Percentiles rank a stretch among this genome's conserved stretches.
Evolutionary conservation across 2,888 invertebrate genomes (phyloP).

Genomic region (Brachypalpus laphriformis): DNA sequence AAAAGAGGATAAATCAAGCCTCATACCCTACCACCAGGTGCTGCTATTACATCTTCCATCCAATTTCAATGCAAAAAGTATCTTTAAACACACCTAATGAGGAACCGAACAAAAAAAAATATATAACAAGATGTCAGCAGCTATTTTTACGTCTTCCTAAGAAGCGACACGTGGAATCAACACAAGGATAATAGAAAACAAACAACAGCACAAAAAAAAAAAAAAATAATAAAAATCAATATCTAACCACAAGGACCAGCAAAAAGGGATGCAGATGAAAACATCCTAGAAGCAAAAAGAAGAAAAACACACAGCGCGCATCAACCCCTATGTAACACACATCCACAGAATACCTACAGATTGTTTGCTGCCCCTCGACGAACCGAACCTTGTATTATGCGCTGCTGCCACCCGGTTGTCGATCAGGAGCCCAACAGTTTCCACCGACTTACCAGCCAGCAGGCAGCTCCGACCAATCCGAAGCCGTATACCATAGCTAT

Average conservation of each 20-base stretch:
- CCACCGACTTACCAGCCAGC: slow-evolving; percentile 81
- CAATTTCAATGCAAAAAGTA: slow-evolving; percentile 46
- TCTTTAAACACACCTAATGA: slow-evolving; percentile 5
- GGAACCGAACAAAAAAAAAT: slow-evolving; percentile 22
- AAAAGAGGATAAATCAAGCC: slow-evolving; percentile 50
- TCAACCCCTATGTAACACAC: slow-evolving; percentile 59
- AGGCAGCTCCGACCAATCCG: slow-evolving; percentile 75
- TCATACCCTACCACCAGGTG: slow-evolving; percentile 29
- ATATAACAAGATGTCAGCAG: slow-evolving; percentile 59
- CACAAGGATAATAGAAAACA: slow-evolving; percentile 69
- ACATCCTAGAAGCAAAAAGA: neutral
- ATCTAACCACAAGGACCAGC: slow-evolving; percentile 60
- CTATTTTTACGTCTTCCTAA: slow-evolving; percentile 71
- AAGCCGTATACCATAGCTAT: slow-evolving; percentile 60
- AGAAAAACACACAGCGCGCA: slow-evolving; percentile 53
- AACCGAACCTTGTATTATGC: slow-evolving; percentile 64
- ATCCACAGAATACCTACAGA: slow-evolving; percentile 38
- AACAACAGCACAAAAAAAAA: slow-evolving; percentile 37
- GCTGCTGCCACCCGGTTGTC: slow-evolving; percentile 78
- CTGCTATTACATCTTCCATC: neutral
- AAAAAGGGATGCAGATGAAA: slow-evolving; percentile 50
- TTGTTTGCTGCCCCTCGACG: slow-evolving; percentile 29
- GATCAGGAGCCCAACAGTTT: slow-evolving; percentile 82
- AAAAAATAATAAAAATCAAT: slow-evolving; percentile 48
- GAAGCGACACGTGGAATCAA: slow-evolving; percentile 73